Percentiles rank a stretch among this genome's conserved stretches.
These are phyloP conservation scores for Papilio helenus DNA, from an alignment of 1,140 invertebrate species.

Conservation along the genomic window DNA sequence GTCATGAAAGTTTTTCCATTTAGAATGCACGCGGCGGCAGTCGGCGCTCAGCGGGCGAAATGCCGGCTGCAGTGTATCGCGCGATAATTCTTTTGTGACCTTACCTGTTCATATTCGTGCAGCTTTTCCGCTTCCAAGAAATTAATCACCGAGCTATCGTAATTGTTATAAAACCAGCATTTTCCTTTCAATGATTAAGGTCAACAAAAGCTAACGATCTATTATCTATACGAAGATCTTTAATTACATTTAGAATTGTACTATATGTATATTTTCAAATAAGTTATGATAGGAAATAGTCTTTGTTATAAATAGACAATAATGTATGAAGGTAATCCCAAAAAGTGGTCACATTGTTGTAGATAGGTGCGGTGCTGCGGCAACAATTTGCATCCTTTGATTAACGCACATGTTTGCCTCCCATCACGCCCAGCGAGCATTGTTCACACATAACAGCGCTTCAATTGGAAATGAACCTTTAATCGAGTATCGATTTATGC, in stretches of 20 bases:
- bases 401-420: conserved; percentile 1
- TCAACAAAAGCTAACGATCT: too few relatives aligned
- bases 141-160: background rate
- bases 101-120: conserved; percentile 4
- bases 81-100: conserved; percentile 14
- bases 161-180: background rate
- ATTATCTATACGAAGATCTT: too few relatives aligned
- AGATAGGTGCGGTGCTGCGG: background rate
- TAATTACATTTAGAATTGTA: too few relatives aligned
- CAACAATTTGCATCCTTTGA: conserved; percentile 13
- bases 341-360: background rate
- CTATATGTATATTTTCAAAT: too few relatives aligned
- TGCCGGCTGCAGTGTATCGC: conserved; percentile 6
- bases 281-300: background rate
- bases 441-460: background rate
- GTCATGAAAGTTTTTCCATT: conserved; percentile 36
- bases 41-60: background rate
- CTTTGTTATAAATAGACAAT: background rate
- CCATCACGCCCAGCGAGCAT: background rate
- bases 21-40: background rate
- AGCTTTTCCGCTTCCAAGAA: conserved; percentile 1
- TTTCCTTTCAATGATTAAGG: background rate
- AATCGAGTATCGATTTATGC: background rate
- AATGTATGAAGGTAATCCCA: background rate
- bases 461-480: background rate